These are phyloP conservation scores for Spisula solida DNA, from an alignment of 2,888 invertebrate genomes.

Conservation along the genomic window DNA sequence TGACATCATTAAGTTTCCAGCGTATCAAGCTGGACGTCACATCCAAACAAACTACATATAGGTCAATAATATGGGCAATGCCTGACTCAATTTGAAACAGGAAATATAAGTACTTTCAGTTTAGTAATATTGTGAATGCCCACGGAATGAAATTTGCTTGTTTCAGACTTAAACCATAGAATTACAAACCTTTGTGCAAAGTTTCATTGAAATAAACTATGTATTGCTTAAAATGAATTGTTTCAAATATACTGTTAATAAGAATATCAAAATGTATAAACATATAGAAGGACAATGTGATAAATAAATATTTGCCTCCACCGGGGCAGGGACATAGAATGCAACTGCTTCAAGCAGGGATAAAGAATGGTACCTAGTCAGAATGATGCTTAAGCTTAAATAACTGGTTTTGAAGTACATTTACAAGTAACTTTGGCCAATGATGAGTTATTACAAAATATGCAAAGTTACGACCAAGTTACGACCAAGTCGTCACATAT, in stretches of 20 bases:
- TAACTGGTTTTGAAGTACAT: background rate
- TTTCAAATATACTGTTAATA: too few relatives aligned
- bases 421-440: background rate
- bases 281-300: too few relatives aligned
- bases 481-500: background rate
- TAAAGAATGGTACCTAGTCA: background rate
- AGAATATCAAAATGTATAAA: too few relatives aligned
- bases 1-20: background rate
- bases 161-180: too few relatives aligned
- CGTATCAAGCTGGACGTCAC: background rate
- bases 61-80: constrained; percentile 11
- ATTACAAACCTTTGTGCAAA: too few relatives aligned
- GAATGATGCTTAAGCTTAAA: background rate
- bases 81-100: background rate
- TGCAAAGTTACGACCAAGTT: background rate
- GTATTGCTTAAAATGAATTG: too few relatives aligned
- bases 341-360: background rate
- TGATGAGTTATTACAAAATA: background rate
- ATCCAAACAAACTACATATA: background rate
- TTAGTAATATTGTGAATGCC: too few relatives aligned
- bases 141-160: too few relatives aligned
- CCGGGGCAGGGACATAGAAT: too few relatives aligned
- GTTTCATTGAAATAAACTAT: too few relatives aligned
- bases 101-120: too few relatives aligned
- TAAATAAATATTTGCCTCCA: too few relatives aligned